These are phyloP conservation scores for Pteronura brasiliensis DNA, from an alignment of 2,113 vertebrate species.

Conservation along the genomic window DNA sequence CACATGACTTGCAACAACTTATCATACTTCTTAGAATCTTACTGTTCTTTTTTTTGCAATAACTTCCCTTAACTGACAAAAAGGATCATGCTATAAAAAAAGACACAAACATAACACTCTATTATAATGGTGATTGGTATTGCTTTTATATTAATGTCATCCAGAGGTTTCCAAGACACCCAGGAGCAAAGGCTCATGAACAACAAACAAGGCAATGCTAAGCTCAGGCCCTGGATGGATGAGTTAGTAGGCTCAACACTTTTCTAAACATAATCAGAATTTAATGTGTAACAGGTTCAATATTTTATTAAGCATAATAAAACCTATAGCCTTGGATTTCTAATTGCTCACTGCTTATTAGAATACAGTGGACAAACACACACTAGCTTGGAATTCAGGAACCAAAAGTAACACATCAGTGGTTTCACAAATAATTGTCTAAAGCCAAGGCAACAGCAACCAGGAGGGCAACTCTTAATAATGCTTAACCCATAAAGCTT, in stretches of 20 bases:
- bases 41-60: neutral
- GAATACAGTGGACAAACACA: neutral
- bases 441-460: neutral
- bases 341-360: slow-evolving; percentile 32
- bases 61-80: neutral
- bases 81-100: neutral
- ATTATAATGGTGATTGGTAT: neutral
- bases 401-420: neutral
- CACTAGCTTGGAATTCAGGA: slow-evolving; percentile 41
- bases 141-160: neutral
- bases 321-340: neutral
- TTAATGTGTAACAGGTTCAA: neutral
- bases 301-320: slow-evolving; percentile 9
- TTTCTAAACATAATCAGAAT: slow-evolving; percentile 33
- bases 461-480: neutral
- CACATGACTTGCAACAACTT: neutral
- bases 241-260: neutral
- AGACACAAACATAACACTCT: neutral
- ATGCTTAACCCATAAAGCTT: neutral
- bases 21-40: neutral
- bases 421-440: slow-evolving; percentile 46
- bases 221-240: neutral
- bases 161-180: neutral
- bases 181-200: neutral
- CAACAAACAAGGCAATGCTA: neutral